phyloP scores from a whole-genome alignment of 2,797 vertebrate genomes.

The Cygnus olor region DNA sequence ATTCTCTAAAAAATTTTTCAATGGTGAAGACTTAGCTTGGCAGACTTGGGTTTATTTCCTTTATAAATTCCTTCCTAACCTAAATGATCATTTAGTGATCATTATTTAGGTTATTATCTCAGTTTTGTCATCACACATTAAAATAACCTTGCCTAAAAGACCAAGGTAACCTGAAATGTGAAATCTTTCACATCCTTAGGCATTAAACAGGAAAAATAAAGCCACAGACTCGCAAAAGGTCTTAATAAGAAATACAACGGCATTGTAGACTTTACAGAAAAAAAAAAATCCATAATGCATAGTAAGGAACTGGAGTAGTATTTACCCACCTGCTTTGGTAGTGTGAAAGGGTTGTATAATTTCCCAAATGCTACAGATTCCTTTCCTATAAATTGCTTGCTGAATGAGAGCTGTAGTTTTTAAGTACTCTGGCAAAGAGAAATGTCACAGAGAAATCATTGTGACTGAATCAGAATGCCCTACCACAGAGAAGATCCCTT shows the following conservation, averaged over 20 bases:
- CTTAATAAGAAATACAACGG: not conserved
- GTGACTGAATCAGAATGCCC: not conserved
- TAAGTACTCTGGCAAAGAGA: not conserved
- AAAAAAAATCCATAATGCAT: not conserved
- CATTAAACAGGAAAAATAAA: not conserved
- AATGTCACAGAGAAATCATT: not conserved
- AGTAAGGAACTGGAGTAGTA: not conserved
- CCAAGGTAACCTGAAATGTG: not conserved
- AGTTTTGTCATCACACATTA: not conserved
- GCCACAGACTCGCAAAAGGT: not conserved
- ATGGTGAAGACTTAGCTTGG: not conserved
- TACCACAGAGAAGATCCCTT: not conserved
- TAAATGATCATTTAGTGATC: not conserved
- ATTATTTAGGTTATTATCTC: not conserved
- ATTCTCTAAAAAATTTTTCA: not conserved
- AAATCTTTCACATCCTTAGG: not conserved
- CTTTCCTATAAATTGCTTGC: not conserved
- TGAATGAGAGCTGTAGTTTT: not conserved
- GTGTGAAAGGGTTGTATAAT: not conserved
- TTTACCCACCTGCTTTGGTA: not conserved
- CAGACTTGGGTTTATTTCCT: not conserved
- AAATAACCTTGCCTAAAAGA: not conserved
- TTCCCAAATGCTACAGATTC: not conserved
- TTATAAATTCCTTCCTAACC: constrained; percentile 1
- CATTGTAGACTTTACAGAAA: not conserved